Base-by-base conservation (phyloP, 2,888 invertebrate species). In the Celastrina argiolus region DNA sequence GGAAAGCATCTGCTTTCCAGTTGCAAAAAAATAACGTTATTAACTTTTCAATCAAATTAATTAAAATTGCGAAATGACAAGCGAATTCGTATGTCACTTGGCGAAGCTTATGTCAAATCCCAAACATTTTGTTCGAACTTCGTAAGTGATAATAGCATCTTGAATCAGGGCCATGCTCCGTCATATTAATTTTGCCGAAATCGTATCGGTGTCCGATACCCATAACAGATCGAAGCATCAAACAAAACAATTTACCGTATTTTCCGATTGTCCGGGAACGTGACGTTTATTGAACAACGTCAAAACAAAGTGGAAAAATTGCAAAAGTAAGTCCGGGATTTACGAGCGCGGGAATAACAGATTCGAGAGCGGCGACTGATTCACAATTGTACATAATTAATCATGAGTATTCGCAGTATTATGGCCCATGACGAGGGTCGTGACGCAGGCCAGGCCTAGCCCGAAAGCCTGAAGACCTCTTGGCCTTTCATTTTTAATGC, bases 331-430 rank as follows among this genome's bases (percentile, higher is more conserved):
- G 51, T 18, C 12, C 22, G 4, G 22, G 22, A 51, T 51, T 51
- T 51, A 51, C 22, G 51, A 51, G 36, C 1, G 10, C 51, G 51
- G 12, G 51, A 14, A 22, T 22, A 51, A 51, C 51, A 51, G 51
- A 51, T 51, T 51, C 22, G 51, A 4, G 22, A 51, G 8, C 8
- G 36, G 41, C 41, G 26, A 26, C 51, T 51, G 22, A 51, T 51
- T 51, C 51, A 51, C 51, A 51, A 51, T 51, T 51, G 51, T 51
- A 12, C 51, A 51, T 51, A 51, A 51, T 51, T 51, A 51, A 51
- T 51, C 51, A 51, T 51, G 22, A 51, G 51, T 51, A 51, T 51
- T 51, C 22, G 16, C 12, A 31, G 31, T 31, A 31, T 36, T 10
- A 36, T 36, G 8, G 36, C 5, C 18, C 10, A 22, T 51, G 51